Percentiles rank a stretch among this genome's conserved stretches.
These are phyloP conservation scores for Semnopithecus entellus DNA, from an alignment of 2,113 vertebrate species.

Conservation along the genomic window DNA sequence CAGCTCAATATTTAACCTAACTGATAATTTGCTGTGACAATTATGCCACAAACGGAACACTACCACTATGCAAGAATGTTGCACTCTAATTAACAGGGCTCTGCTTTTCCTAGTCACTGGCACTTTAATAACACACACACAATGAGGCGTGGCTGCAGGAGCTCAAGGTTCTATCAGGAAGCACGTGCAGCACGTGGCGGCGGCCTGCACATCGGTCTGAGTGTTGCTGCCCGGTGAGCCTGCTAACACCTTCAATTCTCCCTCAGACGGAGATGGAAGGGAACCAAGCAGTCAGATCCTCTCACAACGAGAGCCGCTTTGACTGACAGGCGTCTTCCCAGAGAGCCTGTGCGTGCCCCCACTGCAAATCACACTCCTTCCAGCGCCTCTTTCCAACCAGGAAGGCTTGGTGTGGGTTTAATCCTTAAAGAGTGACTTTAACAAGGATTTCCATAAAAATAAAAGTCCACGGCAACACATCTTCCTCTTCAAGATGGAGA, in stretches of 20 bases:
- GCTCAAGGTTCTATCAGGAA: slow-evolving; percentile 78
- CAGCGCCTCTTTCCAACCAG: slow-evolving; percentile 53
- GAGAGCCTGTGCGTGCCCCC: slow-evolving; percentile 59
- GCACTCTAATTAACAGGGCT: slow-evolving; percentile 80
- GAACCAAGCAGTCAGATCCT: slow-evolving; percentile 34
- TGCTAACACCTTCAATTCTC: slow-evolving; percentile 66
- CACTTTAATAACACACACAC: slow-evolving; percentile 60
- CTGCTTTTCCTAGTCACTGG: slow-evolving; percentile 67
- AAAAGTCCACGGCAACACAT: not conserved
- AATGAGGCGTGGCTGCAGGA: slow-evolving; percentile 42
- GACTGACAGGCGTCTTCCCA: slow-evolving; percentile 78
- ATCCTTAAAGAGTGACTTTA: slow-evolving; percentile 75
- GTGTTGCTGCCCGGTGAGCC: slow-evolving; percentile 67
- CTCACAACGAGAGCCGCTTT: slow-evolving; percentile 39
- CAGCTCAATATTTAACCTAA: slow-evolving; percentile 83
- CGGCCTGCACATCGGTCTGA: slow-evolving; percentile 66
- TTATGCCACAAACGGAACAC: slow-evolving; percentile 68
- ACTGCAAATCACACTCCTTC: slow-evolving; percentile 78
- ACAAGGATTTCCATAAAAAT: slow-evolving; percentile 76
- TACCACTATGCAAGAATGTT: slow-evolving; percentile 75
- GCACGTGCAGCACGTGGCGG: slow-evolving; percentile 48
- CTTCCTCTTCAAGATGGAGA: slow-evolving; percentile 19
- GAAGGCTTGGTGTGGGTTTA: slow-evolving; percentile 50
- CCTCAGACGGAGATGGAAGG: slow-evolving; percentile 13
- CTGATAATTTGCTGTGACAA: slow-evolving; percentile 86